Percentiles rank a stretch among this genome's conserved stretches.
These are phyloP conservation scores for Zaprionus davidi DNA, from an alignment of 1,140 invertebrate genomes.

Conservation along the genomic window DNA sequence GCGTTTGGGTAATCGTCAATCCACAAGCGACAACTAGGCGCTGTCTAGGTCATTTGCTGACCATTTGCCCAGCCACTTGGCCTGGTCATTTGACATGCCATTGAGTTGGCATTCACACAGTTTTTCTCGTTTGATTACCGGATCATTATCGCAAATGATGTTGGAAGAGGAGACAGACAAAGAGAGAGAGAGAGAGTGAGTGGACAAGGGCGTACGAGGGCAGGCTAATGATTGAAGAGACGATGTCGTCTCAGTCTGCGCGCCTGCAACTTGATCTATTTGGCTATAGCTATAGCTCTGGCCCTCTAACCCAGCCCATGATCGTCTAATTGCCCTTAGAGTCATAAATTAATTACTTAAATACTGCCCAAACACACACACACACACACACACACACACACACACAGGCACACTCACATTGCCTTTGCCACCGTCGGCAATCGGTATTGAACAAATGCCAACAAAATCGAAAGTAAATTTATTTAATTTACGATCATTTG, in stretches of 20 bases:
- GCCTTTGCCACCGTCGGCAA: constrained; percentile 15
- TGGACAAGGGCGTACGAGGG: neutral
- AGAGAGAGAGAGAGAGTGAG: neutral
- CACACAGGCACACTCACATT: neutral
- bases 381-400: neutral
- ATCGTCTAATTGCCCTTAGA: constrained; percentile 61
- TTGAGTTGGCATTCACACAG: constrained; percentile 66
- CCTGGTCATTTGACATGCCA: constrained; percentile 71
- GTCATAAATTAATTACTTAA: constrained; percentile 73
- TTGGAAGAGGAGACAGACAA: constrained; percentile 11
- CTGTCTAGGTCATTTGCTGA: constrained; percentile 55
- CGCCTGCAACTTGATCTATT: neutral
- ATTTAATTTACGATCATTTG: constrained; percentile 66
- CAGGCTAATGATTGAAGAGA: constrained; percentile 60
- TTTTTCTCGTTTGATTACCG: constrained; percentile 60
- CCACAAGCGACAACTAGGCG: constrained; percentile 26
- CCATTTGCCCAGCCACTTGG: constrained; percentile 43
- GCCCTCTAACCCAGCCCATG: neutral
- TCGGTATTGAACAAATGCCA: constrained; percentile 22
- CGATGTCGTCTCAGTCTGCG: constrained; percentile 17
- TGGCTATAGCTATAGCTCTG: neutral
- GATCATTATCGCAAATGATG: constrained; percentile 73
- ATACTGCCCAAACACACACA: constrained; percentile 19
- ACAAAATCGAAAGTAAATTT: constrained; percentile 75
- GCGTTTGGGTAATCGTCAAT: constrained; percentile 29